These are phyloP conservation scores for Oncopeltus fasciatus DNA, from an alignment of 1,140 invertebrate species.

Conservation along the genomic window DNA sequence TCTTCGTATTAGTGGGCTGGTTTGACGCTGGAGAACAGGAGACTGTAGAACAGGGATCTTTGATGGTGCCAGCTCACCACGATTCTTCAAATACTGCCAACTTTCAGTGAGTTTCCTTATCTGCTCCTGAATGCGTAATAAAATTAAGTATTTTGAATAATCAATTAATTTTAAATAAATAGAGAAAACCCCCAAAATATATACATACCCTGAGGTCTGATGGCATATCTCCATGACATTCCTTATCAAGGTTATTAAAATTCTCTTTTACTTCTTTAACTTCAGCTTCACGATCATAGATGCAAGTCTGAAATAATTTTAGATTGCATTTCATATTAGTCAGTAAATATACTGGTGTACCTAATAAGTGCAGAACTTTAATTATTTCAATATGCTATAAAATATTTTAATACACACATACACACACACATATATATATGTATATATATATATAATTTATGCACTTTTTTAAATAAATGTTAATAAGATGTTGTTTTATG, in stretches of 20 bases:
- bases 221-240: slow-evolving; percentile 41
- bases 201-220: slow-evolving; percentile 37
- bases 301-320: slow-evolving; percentile 30
- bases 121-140: slow-evolving; percentile 34
- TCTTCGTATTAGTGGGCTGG: slow-evolving; percentile 23
- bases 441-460: too few species aligned
- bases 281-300: slow-evolving; percentile 43
- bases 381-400: too few species aligned
- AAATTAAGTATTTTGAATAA: neutral
- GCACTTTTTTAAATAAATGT: too few species aligned
- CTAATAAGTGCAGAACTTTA: neutral
- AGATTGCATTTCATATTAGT: too few species aligned
- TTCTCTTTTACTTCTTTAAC: slow-evolving; percentile 50
- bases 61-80: slow-evolving; percentile 27
- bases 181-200: neutral
- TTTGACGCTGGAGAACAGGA: slow-evolving; percentile 21
- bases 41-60: slow-evolving; percentile 22
- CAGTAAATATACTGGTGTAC: neutral
- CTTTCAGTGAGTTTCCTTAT: slow-evolving; percentile 41
- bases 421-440: too few species aligned
- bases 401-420: too few species aligned
- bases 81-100: slow-evolving; percentile 40
- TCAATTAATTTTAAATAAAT: neutral
- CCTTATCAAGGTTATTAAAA: slow-evolving; percentile 49
- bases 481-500: too few species aligned